Base-by-base conservation (phyloP, 1,140 invertebrate species). In the Drosophila grimshawi region DNA sequence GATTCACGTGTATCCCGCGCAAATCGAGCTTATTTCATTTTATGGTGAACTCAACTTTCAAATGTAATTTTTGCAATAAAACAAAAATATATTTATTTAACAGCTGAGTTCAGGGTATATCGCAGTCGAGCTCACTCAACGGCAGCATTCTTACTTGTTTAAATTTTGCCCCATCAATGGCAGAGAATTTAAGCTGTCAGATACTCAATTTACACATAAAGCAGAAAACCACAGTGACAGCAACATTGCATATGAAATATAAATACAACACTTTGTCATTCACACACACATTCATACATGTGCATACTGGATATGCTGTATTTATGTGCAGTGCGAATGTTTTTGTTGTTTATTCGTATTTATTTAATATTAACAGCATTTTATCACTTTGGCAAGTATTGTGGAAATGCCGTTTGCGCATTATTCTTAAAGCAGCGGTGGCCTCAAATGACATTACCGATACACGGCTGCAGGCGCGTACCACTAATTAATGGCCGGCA, bases 401-500 rank as follows among this genome's bases (percentile, higher is more conserved):
- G 5, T 63, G 59, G 51, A 49, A n/a, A n/a, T 43, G 3, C 10
- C n/a, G 3, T 4, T 43, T 43, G n/a, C 39, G 39, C 39, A 43
- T 48, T 63, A 67, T 69, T 80, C 76, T 88, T 86, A 70, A 88
- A 86, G 79, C 8, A 27, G 19, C 60, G 49, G 35, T 52, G 43
- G 43, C 8, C 49, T 88, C 79, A 88, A 88, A 86, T 63, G 61
- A 55, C 70, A 69, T 72, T 52, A 46, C 33, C 10, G 55, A 30
- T 33, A 55, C 52, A 45, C 8, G 32, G 49, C 39, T 56, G 43
- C 67, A 53, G 43, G 55, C 64, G 57, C 67, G 30, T 86, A 83
- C 76, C 75, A 70, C 76, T 86, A 88, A 86, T 86, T 86, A 86
- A 86, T 86, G 81, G 80, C 80, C 62, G 29, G 72, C 80, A 80